Conservation (phyloP, 2,113 vertebrate genomes). For the Phaetusa simplex region DNA sequence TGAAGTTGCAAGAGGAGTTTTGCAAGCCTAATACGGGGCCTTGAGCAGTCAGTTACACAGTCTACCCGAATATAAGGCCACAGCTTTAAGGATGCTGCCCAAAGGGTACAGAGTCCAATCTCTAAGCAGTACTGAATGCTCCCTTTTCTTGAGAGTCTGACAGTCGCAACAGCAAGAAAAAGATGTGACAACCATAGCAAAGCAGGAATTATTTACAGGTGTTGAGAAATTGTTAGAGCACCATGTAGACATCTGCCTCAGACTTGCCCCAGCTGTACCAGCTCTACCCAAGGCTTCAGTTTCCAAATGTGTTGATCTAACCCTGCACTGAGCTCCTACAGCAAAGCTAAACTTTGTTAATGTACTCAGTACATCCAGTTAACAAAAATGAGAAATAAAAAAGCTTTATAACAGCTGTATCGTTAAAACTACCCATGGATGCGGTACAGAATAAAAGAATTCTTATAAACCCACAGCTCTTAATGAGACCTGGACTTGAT, state of each 20-base stretch:
- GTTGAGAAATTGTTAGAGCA: not conserved
- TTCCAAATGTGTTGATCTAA: not conserved
- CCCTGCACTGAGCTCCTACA: not conserved
- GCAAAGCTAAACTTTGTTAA: not conserved
- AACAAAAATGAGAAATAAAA: not conserved
- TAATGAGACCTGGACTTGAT: constrained; percentile 16
- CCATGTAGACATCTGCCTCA: not conserved
- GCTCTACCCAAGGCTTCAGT: not conserved
- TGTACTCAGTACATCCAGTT: not conserved
- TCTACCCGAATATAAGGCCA: not conserved
- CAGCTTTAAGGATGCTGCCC: not conserved
- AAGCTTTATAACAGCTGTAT: not conserved
- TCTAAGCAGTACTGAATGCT: not conserved
- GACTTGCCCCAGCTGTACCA: not conserved
- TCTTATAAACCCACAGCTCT: constrained; percentile 2
- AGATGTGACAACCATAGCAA: not conserved
- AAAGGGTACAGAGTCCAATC: not conserved
- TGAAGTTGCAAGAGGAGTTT: not conserved
- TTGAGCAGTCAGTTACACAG: not conserved
- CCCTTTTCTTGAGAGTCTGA: not conserved
- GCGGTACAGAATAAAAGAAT: not conserved
- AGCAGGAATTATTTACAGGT: not conserved
- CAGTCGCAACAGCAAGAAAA: not conserved
- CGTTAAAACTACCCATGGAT: not conserved
- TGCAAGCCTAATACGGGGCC: not conserved